Percentiles rank a stretch among this genome's conserved stretches.
Evolutionary conservation across 30 jellyfish, hydroid and myxozoan species (phyloP).

Genomic region (Aurelia coerulea): DNA sequence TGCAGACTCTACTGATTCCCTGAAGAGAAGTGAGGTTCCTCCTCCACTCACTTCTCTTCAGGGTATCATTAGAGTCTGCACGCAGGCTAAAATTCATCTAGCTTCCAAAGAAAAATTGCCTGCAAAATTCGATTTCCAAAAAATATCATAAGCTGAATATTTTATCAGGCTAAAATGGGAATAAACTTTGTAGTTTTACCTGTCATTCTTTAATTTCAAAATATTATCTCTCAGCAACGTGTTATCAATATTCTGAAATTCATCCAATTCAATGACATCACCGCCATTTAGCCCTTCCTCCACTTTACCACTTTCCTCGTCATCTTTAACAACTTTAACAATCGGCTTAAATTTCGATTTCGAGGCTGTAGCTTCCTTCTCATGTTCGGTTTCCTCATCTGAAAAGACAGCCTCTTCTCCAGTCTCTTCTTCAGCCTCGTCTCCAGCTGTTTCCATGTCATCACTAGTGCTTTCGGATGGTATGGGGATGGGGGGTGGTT

Average conservation of each 20-base stretch:
- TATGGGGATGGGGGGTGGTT: slow-evolving; percentile 33
- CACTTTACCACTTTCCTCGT: slow-evolving; percentile 44
- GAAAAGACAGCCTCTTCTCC: slow-evolving; percentile 97
- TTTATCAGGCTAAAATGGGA: no score
- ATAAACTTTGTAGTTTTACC: slow-evolving; percentile 31
- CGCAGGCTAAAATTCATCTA: no score
- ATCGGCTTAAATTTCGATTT: slow-evolving; percentile 75
- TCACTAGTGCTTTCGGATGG: slow-evolving; percentile 35
- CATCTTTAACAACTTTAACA: slow-evolving; percentile 71
- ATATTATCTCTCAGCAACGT: slow-evolving; percentile 83
- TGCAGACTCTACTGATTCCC: no score
- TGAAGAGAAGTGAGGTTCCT: no score
- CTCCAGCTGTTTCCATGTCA: slow-evolving; percentile 38
- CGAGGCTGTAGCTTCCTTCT: slow-evolving; percentile 41
- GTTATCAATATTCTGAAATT: slow-evolving; percentile 88
- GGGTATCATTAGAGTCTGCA: no score
- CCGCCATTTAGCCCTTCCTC: slow-evolving; percentile 71
- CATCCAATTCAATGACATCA: slow-evolving; percentile 93
- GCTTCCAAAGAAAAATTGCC: no score
- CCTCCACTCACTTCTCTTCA: no score
- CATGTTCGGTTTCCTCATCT: slow-evolving; percentile 85
- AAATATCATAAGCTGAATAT: no score
- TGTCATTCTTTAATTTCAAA: slow-evolving; percentile 78
- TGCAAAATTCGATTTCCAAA: no score
- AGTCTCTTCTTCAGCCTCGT: slow-evolving; percentile 58